phyloP scores from a whole-genome alignment of 2,113 vertebrate species.

The Orcinus orca region DNA sequence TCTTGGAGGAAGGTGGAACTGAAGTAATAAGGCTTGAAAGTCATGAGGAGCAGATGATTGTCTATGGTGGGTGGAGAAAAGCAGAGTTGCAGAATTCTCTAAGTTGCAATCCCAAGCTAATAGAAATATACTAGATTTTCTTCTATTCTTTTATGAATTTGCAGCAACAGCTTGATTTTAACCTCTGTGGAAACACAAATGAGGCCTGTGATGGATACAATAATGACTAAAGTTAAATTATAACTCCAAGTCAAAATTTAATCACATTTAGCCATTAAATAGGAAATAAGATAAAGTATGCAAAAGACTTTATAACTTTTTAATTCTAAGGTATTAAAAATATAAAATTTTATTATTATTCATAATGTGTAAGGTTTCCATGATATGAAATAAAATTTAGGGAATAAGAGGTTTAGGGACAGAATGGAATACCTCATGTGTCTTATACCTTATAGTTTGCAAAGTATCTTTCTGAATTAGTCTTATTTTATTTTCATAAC shows the following conservation, averaged over 20 bases:
- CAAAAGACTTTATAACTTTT: constrained; percentile 42
- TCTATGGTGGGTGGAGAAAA: not conserved
- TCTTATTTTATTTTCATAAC: constrained; percentile 13
- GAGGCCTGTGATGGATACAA: constrained; percentile 33
- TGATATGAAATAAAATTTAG: constrained; percentile 26
- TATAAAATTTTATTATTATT: constrained; percentile 48
- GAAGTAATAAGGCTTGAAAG: not conserved
- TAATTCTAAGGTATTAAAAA: constrained; percentile 25
- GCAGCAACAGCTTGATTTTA: constrained; percentile 58
- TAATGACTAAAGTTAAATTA: constrained; percentile 55
- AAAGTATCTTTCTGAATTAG: not conserved
- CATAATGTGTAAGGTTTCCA: constrained; percentile 8
- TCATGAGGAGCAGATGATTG: not conserved
- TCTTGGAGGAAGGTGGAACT: not conserved
- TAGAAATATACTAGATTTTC: constrained; percentile 25
- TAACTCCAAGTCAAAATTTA: constrained; percentile 59
- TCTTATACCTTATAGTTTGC: not conserved
- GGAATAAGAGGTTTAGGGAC: not conserved
- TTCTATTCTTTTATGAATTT: constrained; percentile 12
- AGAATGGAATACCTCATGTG: not conserved
- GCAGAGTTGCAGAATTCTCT: not conserved
- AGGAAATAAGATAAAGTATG: constrained; percentile 29
- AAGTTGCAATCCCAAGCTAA: not conserved
- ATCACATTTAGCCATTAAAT: not conserved
- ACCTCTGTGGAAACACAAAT: constrained; percentile 54